Conservation (phyloP, 1,140 invertebrate genomes). For the Heliconius eleuchia region DNA sequence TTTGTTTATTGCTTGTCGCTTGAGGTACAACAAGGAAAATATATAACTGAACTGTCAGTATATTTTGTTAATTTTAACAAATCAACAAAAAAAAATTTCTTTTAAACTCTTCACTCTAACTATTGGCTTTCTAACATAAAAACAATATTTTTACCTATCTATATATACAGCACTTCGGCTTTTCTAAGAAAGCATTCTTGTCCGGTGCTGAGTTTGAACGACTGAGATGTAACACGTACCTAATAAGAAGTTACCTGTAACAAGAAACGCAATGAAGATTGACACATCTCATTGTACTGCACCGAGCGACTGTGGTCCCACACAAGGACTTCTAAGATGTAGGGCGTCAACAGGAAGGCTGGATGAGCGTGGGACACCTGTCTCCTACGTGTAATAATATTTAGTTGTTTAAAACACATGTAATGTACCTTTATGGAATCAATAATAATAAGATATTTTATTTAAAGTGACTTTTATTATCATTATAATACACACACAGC, state of each 20-base stretch:
- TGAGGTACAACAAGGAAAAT: too few species aligned
- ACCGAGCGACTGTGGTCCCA: neutral
- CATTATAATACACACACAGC: neutral
- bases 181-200: neutral
- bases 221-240: neutral
- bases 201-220: neutral
- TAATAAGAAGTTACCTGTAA: constrained; percentile 21
- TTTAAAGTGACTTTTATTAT: neutral
- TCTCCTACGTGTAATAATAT: neutral
- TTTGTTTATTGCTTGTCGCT: too few species aligned
- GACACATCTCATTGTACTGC: constrained; percentile 15
- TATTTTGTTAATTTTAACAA: too few species aligned
- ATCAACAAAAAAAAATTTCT: too few species aligned
- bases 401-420: neutral
- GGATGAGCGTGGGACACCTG: neutral
- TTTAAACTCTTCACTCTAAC: too few species aligned
- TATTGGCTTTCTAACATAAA: neutral
- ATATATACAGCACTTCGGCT: neutral
- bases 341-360: constrained; percentile 3
- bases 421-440: neutral
- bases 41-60: too few species aligned
- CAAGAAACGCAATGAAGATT: constrained; percentile 14
- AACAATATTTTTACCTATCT: neutral
- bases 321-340: constrained; percentile 3
- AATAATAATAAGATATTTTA: neutral